Conservation (phyloP, 1,140 invertebrate genomes). For the Protaetia brevitarsis region DNA sequence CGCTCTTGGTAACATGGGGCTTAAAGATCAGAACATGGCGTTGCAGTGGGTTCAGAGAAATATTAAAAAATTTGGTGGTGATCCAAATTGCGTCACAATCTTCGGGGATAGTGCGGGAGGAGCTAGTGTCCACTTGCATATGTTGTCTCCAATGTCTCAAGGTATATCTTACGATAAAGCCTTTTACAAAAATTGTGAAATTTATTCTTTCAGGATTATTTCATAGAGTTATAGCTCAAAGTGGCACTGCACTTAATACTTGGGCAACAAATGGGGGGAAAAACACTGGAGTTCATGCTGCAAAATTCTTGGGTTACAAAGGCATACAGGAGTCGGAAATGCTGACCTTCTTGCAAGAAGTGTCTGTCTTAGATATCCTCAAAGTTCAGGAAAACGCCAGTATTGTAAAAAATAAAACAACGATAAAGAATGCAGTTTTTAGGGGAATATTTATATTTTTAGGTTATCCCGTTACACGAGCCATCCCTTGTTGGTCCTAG, state of each 20-base stretch:
- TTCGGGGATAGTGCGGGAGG: slow-evolving; percentile 16
- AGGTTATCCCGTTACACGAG: background rate
- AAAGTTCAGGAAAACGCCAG: slow-evolving; percentile 4
- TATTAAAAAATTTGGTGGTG: slow-evolving; percentile 17
- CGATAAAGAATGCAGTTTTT: background rate
- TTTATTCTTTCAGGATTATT: slow-evolving; percentile 7
- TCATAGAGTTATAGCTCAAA: slow-evolving; percentile 17
- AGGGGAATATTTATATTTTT: background rate
- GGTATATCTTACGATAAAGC: background rate
- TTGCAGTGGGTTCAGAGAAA: slow-evolving; percentile 16
- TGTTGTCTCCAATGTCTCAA: slow-evolving; percentile 15
- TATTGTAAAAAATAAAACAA: background rate
- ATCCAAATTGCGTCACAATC: background rate
- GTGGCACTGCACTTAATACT: background rate
- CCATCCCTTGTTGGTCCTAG: background rate
- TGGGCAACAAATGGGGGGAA: background rate
- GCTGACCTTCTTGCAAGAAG: background rate
- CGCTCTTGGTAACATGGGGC: background rate
- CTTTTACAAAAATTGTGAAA: background rate
- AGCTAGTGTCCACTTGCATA: slow-evolving; percentile 1
- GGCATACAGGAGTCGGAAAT: background rate
- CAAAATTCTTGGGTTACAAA: background rate
- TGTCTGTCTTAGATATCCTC: background rate
- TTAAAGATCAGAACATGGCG: slow-evolving; percentile 16
- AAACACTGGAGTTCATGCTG: background rate